Evolutionary conservation across 2,797 vertebrate genomes (phyloP), one percentile per base, ranked within the genome.

Genomic region (Netta rufina): DNA sequence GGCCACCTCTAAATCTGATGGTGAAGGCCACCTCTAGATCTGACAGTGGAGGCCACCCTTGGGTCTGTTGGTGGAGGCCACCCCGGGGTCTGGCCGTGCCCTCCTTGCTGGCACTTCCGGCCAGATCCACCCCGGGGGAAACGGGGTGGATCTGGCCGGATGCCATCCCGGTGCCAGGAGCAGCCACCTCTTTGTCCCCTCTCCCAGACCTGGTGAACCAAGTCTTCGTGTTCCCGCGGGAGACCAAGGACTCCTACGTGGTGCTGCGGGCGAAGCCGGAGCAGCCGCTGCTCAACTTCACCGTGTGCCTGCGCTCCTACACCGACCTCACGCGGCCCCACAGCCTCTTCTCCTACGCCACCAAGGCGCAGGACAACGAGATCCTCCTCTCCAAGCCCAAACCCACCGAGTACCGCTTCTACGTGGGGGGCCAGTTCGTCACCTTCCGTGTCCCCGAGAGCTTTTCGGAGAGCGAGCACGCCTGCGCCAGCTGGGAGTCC

Each of bases 401-500:
- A 13, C 33, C 92, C 0, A 32, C 84, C 41, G 95, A 97, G 60
- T 97, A 97, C n/a, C 83, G 83, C 0, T 6, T 96, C 49, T 97
- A 94, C 1, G 80, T 96, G 11, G 96, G 96, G 0, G 93, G 93
- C 9, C 91, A 91, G 2, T 91, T 80, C 0, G 90, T 96, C 57
- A 51, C 85, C 12, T 97, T 94, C 89, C 92, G 76, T 0, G 39
- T 95, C 27, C 84, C 91, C 1, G 92, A 96, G 61, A 13, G 25
- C 32, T 2, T 8, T 8, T 2, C 1, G 1, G 2, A 4, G 2
- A 5, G 98, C 27, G 94, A 74, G 11, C 96, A 96, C 4, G 9
- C 96, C 43, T 98, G 98, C 69, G 73, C 95, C 25, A 95, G 93
- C 33, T 98, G 97, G 97, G 93, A 97, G 49, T 94, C 94, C 8